Percentiles rank a stretch among this genome's conserved stretches.
Conservation (phyloP, 2,113 vertebrate species). For the Nycticryphes semicollaris region DNA sequence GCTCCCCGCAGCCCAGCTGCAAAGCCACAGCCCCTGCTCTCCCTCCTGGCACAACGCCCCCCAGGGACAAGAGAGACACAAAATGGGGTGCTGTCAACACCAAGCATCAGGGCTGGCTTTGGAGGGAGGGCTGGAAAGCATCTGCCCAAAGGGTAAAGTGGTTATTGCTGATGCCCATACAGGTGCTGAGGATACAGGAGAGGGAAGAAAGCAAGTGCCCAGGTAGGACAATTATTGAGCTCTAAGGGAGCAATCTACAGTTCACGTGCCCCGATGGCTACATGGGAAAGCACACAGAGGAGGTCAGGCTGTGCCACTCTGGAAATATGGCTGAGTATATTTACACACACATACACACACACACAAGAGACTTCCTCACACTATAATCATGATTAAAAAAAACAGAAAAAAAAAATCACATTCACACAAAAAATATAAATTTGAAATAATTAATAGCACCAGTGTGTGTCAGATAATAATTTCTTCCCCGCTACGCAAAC, state of each 20-base stretch:
- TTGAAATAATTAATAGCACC: constrained; percentile 99
- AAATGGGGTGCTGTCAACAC: fast-evolving
- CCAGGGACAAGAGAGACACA: background rate
- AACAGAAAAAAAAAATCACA: constrained; percentile 78
- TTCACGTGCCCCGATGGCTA: background rate
- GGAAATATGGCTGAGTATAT: constrained; percentile 85
- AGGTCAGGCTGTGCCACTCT: constrained; percentile 75
- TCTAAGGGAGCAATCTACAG: background rate
- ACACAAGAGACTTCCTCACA: constrained; percentile 81
- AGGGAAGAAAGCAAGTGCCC: background rate
- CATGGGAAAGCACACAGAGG: background rate
- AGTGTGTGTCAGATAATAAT: constrained; percentile 98
- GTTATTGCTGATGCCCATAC: constrained; percentile 3
- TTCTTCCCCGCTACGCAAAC: constrained; percentile 87
- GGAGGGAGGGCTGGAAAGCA: background rate
- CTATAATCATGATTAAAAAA: constrained; percentile 82
- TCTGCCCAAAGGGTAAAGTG: constrained; percentile 60
- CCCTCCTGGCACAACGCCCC: background rate
- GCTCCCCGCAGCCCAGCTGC: background rate
- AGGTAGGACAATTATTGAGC: background rate
- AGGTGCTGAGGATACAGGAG: background rate
- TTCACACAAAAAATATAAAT: constrained; percentile 99
- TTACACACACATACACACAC: constrained; percentile 83
- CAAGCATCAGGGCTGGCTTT: fast-evolving
- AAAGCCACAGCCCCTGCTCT: background rate